phyloP scores from a whole-genome alignment of 2,797 vertebrate genomes.

The Sebastes oblongus region DNA sequence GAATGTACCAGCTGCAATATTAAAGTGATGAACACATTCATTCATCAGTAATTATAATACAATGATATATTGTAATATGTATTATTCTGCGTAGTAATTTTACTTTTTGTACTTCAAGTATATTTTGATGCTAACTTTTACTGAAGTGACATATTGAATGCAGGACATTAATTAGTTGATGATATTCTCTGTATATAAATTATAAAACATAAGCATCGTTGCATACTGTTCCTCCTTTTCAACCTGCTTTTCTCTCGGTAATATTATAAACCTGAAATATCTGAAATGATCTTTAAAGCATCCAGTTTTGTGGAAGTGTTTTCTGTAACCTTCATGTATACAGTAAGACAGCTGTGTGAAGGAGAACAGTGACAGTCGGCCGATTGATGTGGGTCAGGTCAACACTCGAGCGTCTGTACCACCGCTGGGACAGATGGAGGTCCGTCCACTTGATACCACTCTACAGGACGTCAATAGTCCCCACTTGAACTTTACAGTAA shows the following conservation, averaged over 20 bases:
- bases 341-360: background rate
- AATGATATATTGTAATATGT: no score
- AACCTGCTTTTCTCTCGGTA: background rate
- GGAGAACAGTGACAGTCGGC: background rate
- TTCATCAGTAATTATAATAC: no score
- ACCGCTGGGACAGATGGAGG: background rate
- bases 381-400: background rate
- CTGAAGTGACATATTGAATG: no score
- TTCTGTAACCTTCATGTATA: background rate
- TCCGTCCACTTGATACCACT: constrained; percentile 12
- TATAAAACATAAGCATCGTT: no score
- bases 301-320: background rate
- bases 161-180: background rate
- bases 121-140: no score
- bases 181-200: no score
- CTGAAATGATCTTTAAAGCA: background rate
- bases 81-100: no score
- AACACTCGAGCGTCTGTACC: background rate
- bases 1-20: no score
- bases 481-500: constrained; percentile 10
- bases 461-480: background rate
- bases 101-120: no score
- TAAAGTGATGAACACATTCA: no score
- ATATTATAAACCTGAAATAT: background rate
- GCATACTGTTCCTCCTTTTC: no score